Evolutionary conservation across 92 coral and sea anemone species (phyloP).

Genomic region (Actinernus sp.): DNA sequence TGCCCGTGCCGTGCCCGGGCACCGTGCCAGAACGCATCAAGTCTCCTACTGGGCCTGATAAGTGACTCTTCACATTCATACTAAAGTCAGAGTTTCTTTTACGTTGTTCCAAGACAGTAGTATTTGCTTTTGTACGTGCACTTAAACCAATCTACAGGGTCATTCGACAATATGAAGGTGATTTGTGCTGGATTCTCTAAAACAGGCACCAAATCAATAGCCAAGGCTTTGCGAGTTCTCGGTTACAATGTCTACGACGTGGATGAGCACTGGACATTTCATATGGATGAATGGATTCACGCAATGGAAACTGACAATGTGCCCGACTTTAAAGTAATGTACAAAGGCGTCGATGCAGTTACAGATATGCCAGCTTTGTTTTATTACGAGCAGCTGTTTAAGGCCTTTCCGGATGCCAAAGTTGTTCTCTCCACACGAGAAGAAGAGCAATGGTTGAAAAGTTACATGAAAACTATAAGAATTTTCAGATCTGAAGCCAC

Average conservation of each 20-base stretch:
- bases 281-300: conserved; percentile 11
- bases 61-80: no score
- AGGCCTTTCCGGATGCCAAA: no score
- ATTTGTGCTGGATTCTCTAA: conserved; percentile 56
- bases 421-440: neutral
- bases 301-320: neutral
- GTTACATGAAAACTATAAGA: neutral
- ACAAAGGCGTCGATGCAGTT: neutral
- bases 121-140: no score
- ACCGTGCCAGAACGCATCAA: no score
- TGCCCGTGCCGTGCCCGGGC: no score
- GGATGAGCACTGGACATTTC: conserved; percentile 22
- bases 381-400: neutral
- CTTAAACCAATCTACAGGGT: no score
- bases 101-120: no score
- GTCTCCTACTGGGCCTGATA: no score
- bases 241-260: conserved; percentile 32
- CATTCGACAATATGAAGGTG: no score
- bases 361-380: conserved; percentile 2
- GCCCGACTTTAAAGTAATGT: neutral
- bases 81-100: no score
- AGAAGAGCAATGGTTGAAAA: neutral
- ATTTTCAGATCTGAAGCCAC: neutral
- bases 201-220: conserved; percentile 52
- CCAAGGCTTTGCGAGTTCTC: conserved; percentile 26